Evolutionary conservation across 2,888 invertebrate genomes (phyloP).

Genomic region (Polyommatus iphigenia): DNA sequence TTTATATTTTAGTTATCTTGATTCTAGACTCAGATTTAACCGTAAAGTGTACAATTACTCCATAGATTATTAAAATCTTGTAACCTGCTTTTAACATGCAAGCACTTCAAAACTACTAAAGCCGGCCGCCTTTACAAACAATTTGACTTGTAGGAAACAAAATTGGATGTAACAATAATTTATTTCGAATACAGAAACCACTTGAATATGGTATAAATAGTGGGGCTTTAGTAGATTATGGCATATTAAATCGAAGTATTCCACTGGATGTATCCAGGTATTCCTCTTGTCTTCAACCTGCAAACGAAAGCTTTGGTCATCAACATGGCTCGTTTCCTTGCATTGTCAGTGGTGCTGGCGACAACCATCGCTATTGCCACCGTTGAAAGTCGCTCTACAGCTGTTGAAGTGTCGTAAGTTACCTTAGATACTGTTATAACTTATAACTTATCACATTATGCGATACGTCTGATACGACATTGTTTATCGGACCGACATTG

Average conservation of each 20-base stretch:
- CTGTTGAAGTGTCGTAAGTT: neutral
- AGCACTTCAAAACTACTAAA: slow-evolving; percentile 3
- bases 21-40: too few species aligned
- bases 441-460: too few species aligned
- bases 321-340: slow-evolving; percentile 4
- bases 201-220: slow-evolving; percentile 9
- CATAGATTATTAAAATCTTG: too few species aligned
- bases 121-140: slow-evolving; percentile 7
- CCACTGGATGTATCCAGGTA: neutral
- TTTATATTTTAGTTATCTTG: too few species aligned
- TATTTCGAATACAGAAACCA: neutral
- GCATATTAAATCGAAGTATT: neutral
- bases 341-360: neutral
- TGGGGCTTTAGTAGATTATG: neutral
- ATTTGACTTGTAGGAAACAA: neutral
- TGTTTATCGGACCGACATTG: too few species aligned
- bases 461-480: too few species aligned
- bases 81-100: neutral
- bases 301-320: neutral
- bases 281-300: neutral
- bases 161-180: neutral
- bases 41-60: neutral
- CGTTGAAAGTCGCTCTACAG: neutral
- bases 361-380: neutral
- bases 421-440: neutral